Percentiles rank a stretch among this genome's conserved stretches.
These are phyloP conservation scores for Falco naumanni DNA, from an alignment of 2,797 vertebrate genomes.

Conservation along the genomic window DNA sequence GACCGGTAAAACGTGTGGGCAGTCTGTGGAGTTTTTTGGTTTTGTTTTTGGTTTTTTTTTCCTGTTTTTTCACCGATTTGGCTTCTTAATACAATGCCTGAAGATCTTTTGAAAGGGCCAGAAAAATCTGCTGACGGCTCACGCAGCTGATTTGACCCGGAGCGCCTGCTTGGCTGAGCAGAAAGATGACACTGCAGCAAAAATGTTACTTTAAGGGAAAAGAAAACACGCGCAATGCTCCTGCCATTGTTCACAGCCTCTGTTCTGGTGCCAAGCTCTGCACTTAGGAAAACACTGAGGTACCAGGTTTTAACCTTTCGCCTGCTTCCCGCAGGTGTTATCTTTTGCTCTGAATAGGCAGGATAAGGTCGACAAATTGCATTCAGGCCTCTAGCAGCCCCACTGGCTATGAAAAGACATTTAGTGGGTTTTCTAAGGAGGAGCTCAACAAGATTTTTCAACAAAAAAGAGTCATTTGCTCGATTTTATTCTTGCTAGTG, in stretches of 20 bases:
- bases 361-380: constrained; percentile 22
- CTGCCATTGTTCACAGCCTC: constrained; percentile 65
- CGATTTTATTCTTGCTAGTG: neutral
- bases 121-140: constrained; percentile 69
- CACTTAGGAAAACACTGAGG: constrained; percentile 54
- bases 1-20: constrained; percentile 61
- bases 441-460: neutral
- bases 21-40: neutral
- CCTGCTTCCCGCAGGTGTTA: constrained; percentile 63
- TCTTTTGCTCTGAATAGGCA: constrained; percentile 54
- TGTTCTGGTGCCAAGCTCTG: constrained; percentile 66
- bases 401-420: neutral
- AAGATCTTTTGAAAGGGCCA: constrained; percentile 60
- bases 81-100: constrained; percentile 47
- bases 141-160: constrained; percentile 64
- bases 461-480: neutral
- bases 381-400: neutral
- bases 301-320: constrained; percentile 62
- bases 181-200: constrained; percentile 74
- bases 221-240: constrained; percentile 63
- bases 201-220: constrained; percentile 72
- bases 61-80: constrained; percentile 36
- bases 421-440: neutral
- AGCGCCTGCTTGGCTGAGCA: constrained; percentile 72
- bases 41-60: neutral